Base-by-base conservation (phyloP, 1,140 invertebrate genomes). In the Scaptomyza montana region DNA sequence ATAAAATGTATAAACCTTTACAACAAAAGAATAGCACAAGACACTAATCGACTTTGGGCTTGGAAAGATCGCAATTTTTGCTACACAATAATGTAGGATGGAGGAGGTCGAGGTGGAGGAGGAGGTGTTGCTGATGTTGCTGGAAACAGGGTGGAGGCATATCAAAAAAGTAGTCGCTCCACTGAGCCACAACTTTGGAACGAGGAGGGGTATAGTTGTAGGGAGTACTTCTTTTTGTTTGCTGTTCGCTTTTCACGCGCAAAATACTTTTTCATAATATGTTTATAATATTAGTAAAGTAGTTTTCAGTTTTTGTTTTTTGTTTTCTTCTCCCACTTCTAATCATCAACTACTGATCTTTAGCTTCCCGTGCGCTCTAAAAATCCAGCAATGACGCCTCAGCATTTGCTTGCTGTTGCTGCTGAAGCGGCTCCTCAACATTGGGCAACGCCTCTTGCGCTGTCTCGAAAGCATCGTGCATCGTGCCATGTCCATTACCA, bases 241-340 rank as follows among this genome's bases (percentile, higher is more conserved):
- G 33, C 55, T 19, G 39, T 60, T 70, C 41, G 64, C 49, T 53
- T 70, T 59, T 51, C 33, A 59, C 47, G 39, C 49, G 41, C 60
- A 64, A 65, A 65, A 71, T 74, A 79, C 76, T 89, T 89, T 72
- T 69, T 30, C 79, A 62, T 71, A 89, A 89, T 84, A 89, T 87
- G 78, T 74, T 84, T 77, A 87, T 82, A 81, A 81, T 78, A 89
- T 82, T 79, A 79, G 79, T 79, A 87, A 87, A 89, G 84, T 79
- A 82, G 65, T 57, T 74, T 63, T 68, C 49, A 41, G 45, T 66
- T 51, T 54, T 36, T 2, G 0, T 1, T 36, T 41, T 65, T 51
- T 47, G 16, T 30, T 43, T 9, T 9, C 33, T 9, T 2, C 33
- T 9, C 30, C 30, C 30, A 36, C 33, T 16, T 16, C 16, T 36